Percentiles rank a stretch among this genome's conserved stretches.
phyloP scores from a whole-genome alignment of 2,888 invertebrate genomes.

The Andrena flavipes region DNA sequence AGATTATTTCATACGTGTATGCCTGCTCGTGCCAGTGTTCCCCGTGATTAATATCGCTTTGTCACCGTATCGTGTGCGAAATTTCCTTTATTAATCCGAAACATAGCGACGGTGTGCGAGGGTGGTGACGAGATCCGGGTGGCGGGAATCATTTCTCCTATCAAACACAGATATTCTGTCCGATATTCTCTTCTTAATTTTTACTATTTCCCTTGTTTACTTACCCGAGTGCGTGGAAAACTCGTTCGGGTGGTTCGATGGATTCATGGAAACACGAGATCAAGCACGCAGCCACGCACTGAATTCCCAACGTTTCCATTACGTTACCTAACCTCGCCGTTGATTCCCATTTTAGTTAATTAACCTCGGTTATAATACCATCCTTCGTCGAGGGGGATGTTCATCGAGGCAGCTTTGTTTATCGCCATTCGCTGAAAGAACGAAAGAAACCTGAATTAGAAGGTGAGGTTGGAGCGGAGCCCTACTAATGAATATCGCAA shows the following conservation, averaged over 20 bases:
- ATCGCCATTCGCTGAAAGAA: neutral
- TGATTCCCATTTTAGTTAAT: constrained; percentile 64
- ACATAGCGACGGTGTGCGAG: neutral
- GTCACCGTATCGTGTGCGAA: neutral
- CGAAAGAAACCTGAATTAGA: neutral
- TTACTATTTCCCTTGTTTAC: neutral
- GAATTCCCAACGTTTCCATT: constrained; percentile 67
- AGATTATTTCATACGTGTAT: constrained; percentile 3
- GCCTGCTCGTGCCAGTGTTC: neutral
- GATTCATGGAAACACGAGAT: constrained; percentile 50
- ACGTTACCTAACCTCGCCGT: constrained; percentile 52
- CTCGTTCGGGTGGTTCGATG: constrained; percentile 27
- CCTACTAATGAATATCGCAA: neutral
- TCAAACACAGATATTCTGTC: constrained; percentile 16
- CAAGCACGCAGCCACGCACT: constrained; percentile 26
- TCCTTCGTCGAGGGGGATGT: neutral
- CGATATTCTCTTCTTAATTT: neutral
- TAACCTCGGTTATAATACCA: constrained; percentile 37
- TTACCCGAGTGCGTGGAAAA: constrained; percentile 9
- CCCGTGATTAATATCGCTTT: constrained; percentile 34
- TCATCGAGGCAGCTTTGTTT: constrained; percentile 6
- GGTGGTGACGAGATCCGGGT: neutral
- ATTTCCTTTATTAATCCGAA: constrained; percentile 1
- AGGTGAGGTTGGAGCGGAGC: neutral
- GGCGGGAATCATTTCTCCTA: neutral